These are phyloP conservation scores for Pteromalus puparum DNA, from an alignment of 1,140 invertebrate species.

Conservation along the genomic window DNA sequence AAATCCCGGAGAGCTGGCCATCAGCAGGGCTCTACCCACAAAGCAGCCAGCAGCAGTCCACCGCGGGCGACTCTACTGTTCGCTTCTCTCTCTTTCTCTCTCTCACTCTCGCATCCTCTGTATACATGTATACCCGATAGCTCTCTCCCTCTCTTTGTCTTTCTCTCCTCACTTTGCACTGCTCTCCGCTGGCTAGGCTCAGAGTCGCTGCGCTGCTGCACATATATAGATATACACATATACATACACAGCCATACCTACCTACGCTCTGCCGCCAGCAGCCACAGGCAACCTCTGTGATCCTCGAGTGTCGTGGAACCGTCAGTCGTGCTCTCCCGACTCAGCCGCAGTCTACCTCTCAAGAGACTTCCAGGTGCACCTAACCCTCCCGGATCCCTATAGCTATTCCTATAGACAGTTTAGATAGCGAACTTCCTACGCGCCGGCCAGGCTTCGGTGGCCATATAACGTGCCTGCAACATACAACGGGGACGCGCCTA, in stretches of 20 bases:
- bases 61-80: neutral
- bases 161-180: neutral
- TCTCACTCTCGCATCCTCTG: neutral
- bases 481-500: neutral
- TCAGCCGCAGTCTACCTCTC: neutral
- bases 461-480: neutral
- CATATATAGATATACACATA: no score
- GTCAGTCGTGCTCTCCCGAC: neutral
- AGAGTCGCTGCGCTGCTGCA: neutral
- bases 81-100: neutral
- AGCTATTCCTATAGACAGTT: neutral
- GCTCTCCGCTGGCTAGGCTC: neutral
- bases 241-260: neutral
- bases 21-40: neutral
- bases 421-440: neutral
- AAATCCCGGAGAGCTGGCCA: conserved; percentile 28
- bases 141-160: neutral
- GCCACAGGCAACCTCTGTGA: neutral
- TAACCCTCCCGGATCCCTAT: neutral
- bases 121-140: neutral
- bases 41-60: neutral
- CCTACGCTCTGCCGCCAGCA: neutral
- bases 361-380: neutral
- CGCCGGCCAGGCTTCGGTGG: neutral
- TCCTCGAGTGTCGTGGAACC: neutral